Conservation (phyloP, 2,113 vertebrate genomes). For the Patagioenas fasciata region DNA sequence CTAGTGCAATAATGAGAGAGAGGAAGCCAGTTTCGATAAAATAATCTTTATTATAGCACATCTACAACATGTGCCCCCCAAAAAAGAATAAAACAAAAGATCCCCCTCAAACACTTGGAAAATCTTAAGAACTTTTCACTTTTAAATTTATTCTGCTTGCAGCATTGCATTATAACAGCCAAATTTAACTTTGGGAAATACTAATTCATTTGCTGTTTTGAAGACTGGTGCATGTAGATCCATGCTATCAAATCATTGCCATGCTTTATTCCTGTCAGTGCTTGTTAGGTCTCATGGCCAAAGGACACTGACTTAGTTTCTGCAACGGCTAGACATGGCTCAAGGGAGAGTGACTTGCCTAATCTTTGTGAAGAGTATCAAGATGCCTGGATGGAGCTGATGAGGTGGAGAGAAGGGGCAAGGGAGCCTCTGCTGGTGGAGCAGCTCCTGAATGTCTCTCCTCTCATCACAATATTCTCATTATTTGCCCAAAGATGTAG, state of each 20-base stretch:
- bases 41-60: not conserved
- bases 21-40: not conserved
- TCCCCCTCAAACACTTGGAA: not conserved
- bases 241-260: not conserved
- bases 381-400: not conserved
- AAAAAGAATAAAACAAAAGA: not conserved
- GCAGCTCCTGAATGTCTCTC: not conserved
- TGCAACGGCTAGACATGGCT: not conserved
- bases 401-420: not conserved
- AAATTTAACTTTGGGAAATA: not conserved
- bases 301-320: not conserved
- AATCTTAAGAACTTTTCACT: not conserved
- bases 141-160: not conserved
- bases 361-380: not conserved
- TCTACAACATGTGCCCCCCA: accelerated
- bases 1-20: not conserved
- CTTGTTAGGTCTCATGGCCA: not conserved
- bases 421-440: not conserved
- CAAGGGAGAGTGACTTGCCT: not conserved
- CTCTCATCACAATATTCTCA: not conserved
- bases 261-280: not conserved
- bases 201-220: not conserved
- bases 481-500: not conserved
- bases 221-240: not conserved
- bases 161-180: not conserved